These are phyloP conservation scores for Polydesmus complanatus DNA, from an alignment of 2,888 invertebrate species.

Conservation along the genomic window DNA sequence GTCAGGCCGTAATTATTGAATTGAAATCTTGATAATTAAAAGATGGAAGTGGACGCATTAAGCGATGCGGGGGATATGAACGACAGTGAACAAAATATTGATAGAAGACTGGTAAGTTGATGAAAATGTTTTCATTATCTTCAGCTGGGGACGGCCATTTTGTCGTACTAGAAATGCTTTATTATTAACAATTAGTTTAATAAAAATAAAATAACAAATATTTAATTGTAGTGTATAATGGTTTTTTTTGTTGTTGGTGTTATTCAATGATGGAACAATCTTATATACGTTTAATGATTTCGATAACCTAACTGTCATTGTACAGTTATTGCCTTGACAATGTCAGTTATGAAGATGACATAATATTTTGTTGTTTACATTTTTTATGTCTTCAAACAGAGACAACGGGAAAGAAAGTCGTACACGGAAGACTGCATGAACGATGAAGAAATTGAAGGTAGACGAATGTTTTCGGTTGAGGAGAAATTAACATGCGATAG, in stretches of 20 bases:
- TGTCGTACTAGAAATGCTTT: neutral
- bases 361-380: neutral
- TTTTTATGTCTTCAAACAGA: conserved; percentile 39
- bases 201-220: neutral
- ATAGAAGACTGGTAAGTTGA: neutral
- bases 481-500: conserved; percentile 70
- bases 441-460: conserved; percentile 73
- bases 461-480: conserved; percentile 74
- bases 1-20: no score
- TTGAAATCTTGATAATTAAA: no score
- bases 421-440: conserved; percentile 88
- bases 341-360: neutral
- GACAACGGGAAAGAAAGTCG: conserved; percentile 77
- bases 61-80: neutral
- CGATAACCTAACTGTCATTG: no score
- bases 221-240: neutral
- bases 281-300: no score
- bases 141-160: neutral
- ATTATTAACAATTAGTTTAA: neutral
- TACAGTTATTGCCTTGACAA: neutral
- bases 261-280: no score
- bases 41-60: neutral
- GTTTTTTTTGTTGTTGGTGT: neutral
- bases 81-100: neutral
- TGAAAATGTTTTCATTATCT: neutral